Percentiles rank a stretch among this genome's conserved stretches.
Evolutionary conservation across 1,140 invertebrate species (phyloP).

Genomic region (Bombus confusus): DNA sequence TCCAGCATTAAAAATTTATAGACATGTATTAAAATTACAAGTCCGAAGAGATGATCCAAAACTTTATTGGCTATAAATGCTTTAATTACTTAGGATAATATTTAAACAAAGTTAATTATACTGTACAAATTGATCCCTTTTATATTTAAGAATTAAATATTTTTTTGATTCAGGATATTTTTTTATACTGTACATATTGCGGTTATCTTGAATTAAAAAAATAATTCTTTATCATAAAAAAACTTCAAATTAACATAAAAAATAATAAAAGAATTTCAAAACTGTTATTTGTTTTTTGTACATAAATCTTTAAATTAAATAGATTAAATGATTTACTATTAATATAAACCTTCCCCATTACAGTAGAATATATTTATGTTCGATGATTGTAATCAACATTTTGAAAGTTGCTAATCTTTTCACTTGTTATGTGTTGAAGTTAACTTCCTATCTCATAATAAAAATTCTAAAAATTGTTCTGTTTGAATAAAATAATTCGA

Average conservation of each 20-base stretch:
- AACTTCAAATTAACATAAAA: constrained; percentile 4
- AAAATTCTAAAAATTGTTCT: constrained; percentile 55
- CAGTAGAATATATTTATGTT: constrained; percentile 4
- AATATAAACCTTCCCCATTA: neutral
- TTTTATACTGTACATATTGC: constrained; percentile 48
- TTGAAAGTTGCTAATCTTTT: constrained; percentile 32
- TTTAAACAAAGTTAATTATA: constrained; percentile 13
- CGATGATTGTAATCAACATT: constrained; percentile 4
- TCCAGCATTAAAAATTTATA: constrained; percentile 93
- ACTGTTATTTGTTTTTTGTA: constrained; percentile 29
- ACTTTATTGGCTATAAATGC: constrained; percentile 85
- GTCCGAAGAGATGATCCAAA: constrained; percentile 86
- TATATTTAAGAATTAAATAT: constrained; percentile 36
- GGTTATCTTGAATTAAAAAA: constrained; percentile 48
- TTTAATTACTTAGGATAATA: constrained; percentile 36
- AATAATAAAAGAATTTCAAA: constrained; percentile 26
- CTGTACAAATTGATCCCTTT: constrained; percentile 43
- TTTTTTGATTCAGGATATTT: constrained; percentile 50
- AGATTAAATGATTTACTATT: constrained; percentile 17
- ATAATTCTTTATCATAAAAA: constrained; percentile 26
- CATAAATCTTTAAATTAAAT: constrained; percentile 11
- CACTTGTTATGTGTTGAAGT: constrained; percentile 54
- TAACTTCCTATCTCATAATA: constrained; percentile 25
- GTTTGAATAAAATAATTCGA: constrained; percentile 35
- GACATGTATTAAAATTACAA: constrained; percentile 88